Base-by-base conservation (phyloP, 1,140 invertebrate species). In the Macrostomum lignano region DNA sequence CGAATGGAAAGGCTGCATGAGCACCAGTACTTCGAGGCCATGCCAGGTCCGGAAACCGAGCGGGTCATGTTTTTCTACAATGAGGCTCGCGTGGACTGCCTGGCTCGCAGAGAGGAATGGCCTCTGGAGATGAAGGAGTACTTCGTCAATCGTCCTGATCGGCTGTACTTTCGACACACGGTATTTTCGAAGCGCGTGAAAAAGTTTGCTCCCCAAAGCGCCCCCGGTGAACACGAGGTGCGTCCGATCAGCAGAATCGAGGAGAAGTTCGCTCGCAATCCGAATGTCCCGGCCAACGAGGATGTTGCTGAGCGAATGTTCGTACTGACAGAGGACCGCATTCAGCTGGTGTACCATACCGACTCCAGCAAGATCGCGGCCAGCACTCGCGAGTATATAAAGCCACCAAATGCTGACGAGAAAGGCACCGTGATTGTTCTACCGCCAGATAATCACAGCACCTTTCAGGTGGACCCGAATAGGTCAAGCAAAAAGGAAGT, bases 51-150 rank as follows among this genome's bases (percentile, higher is more conserved):
- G 6, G 65, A 70, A 38, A 62, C 56, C 9, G 59, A 65, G 19
- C 58, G 71, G 34, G 63, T 55, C 0, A 51, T 79, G 41, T 57
- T 69, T 35, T 78, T 74, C 54, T 73, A 69, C 43, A 52, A 67
- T 35, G 56, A 65, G 25, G 64, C 66, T 1, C 60, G 72, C 13
- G 49, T 66, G 4, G 72, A 75, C 49, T 67, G 69, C 37, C 55
- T 76, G 15, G 47, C 51, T 2, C 63, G 62, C 38, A 52, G 74
- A 0, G 58, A 65, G 32, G 64, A 69, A 42, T 61, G 65, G 10
- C 51, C 60, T 0, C 43, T 58, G 2, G 60, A 61, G 37, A 61
- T 73, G 38, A 64, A 58, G 6, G 70, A 73, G 45, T 48, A 68
- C 36, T 75, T 67, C 40, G 49, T 60, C 4, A 50, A 66, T 23